Evolutionary conservation across 2,888 invertebrate species (phyloP).

Genomic region (Hedychridium roseum): DNA sequence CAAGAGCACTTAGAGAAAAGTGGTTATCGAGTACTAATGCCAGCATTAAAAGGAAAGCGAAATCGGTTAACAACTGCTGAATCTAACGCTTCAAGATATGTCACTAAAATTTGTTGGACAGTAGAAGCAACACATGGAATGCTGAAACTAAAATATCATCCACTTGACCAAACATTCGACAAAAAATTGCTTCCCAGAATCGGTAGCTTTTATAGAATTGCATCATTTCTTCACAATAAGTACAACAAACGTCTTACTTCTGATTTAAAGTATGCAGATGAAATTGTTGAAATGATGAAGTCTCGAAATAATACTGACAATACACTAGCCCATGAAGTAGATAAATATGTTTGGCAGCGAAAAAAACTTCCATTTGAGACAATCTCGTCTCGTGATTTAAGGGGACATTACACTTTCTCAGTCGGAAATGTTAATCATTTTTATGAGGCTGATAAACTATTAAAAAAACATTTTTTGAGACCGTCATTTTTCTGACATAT

Average conservation of each 20-base stretch:
- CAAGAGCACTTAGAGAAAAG: conserved; percentile 13
- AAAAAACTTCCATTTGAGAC: conserved; percentile 9
- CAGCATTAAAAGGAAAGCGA: conserved; percentile 36
- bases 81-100: conserved; percentile 25
- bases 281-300: conserved; percentile 7
- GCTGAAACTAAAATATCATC: conserved; percentile 27
- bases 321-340: conserved; percentile 8
- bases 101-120: conserved; percentile 28
- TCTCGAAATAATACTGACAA: conserved; percentile 4
- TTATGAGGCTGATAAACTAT: too few species aligned
- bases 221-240: conserved; percentile 15
- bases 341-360: conserved; percentile 4
- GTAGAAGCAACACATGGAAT: conserved; percentile 34
- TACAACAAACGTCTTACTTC: conserved; percentile 23
- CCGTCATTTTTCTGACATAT: too few species aligned
- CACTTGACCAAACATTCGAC: conserved; percentile 28
- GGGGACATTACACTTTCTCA: too few species aligned
- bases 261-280: conserved; percentile 4
- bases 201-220: conserved; percentile 11
- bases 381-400: conserved; percentile 3
- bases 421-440: too few species aligned
- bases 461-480: too few species aligned
- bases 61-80: conserved; percentile 27
- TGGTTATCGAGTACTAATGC: conserved; percentile 32
- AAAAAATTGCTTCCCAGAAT: conserved; percentile 29